A percentile compares a stretch with the other conserved stretches of the same genome.
Evolutionary conservation across 2,888 invertebrate genomes (phyloP).

Genomic region (Noctua fimbriata): DNA sequence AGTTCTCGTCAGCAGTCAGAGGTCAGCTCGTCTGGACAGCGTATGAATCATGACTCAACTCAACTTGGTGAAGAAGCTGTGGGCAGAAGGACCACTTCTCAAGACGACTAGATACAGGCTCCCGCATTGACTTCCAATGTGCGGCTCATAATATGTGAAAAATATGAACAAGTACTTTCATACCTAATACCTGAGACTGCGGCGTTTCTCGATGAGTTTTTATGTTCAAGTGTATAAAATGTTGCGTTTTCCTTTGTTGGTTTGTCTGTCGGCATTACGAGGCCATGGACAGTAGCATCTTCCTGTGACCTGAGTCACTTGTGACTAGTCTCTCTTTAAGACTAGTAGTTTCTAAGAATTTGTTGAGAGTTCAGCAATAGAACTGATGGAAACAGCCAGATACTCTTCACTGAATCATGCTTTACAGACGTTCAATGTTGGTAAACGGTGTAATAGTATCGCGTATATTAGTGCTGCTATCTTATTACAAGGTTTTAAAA

Average conservation of each 20-base stretch:
- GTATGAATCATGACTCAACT: constrained; percentile 38
- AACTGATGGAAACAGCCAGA: no score
- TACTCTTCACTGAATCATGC: no score
- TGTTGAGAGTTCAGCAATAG: not conserved
- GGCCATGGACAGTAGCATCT: not conserved
- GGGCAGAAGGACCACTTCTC: constrained; percentile 33
- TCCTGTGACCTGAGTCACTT: not conserved
- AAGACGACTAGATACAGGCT: not conserved
- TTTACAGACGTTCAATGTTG: not conserved
- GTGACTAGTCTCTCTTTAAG: not conserved
- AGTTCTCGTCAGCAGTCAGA: constrained; percentile 38
- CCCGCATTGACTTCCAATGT: not conserved
- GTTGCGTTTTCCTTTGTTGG: no score
- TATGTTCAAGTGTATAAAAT: not conserved
- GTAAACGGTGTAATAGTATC: not conserved
- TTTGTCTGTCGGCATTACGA: no score
- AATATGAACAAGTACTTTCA: not conserved
- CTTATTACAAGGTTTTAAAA: not conserved
- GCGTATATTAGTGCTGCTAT: not conserved
- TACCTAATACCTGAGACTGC: not conserved
- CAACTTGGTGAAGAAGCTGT: not conserved
- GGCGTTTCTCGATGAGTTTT: not conserved
- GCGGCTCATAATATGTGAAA: not conserved
- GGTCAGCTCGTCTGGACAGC: constrained; percentile 50
- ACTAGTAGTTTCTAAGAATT: not conserved